Percentiles rank a stretch among this genome's conserved stretches.
These are phyloP conservation scores for Nyctalus aviator DNA, from an alignment of 2,797 vertebrate genomes.

Conservation along the genomic window DNA sequence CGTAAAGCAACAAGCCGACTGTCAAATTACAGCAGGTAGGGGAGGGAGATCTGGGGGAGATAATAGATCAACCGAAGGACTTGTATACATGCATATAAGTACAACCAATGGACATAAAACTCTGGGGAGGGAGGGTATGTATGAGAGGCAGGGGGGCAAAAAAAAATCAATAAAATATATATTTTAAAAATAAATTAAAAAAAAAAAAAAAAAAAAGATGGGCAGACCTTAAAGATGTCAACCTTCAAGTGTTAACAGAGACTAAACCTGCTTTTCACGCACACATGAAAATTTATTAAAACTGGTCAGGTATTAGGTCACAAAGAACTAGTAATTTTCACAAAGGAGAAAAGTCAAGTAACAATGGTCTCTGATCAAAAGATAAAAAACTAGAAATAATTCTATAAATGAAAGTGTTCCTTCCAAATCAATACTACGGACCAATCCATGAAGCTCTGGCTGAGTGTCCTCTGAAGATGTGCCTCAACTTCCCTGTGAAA, in stretches of 20 bases:
- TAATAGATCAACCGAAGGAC: too few relatives aligned
- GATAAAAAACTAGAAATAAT: conserved; percentile 19
- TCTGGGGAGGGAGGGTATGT: too few relatives aligned
- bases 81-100: too few relatives aligned
- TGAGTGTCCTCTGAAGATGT: not conserved
- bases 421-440: not conserved
- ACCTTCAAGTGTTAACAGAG: not conserved
- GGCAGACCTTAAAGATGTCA: not conserved
- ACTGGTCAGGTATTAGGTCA: not conserved
- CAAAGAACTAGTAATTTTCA: not conserved
- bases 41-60: too few relatives aligned
- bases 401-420: not conserved
- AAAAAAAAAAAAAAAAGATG: not conserved
- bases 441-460: not conserved
- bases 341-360: conserved; percentile 30
- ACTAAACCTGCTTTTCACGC: conserved; percentile 13
- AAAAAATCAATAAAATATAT: too few relatives aligned
- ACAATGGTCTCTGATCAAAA: conserved; percentile 17
- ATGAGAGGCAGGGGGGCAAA: too few relatives aligned
- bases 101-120: too few relatives aligned
- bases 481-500: not conserved
- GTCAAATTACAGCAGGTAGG: too few relatives aligned
- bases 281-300: not conserved
- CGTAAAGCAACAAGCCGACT: too few relatives aligned
- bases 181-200: too few relatives aligned